Base-by-base conservation (phyloP, 2,888 invertebrate species). In the Coleophora deauratella region DNA sequence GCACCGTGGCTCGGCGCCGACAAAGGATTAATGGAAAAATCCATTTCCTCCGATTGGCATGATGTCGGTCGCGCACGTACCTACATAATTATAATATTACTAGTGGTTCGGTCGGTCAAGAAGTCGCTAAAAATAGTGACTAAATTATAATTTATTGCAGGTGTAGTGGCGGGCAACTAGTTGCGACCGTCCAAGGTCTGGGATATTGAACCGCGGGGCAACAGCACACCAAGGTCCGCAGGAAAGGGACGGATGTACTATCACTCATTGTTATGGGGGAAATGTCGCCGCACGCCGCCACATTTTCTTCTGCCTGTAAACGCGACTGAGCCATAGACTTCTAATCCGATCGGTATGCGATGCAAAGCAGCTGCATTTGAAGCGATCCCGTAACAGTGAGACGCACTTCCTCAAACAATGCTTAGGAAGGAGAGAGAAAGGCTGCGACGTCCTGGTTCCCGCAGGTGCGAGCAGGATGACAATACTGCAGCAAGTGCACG, bases 121-220 rank as follows among this genome's bases (percentile, higher is more conserved):
- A 65, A 59, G 53, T 53, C 47, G 61, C 62, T 74, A 73, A 69
- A 74, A 73, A 75, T 74, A 78, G 65, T 64, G 49, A 54, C 52
- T 59, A 68, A 69, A 72, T 67, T 62, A 66, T 67, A 76, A 72
- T 66, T 66, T 60, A 69, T 66, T 62, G 72, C 75, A 72, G 75
- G 73, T 77, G 70, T 69, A 68, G 71, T 41, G 36, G 71, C 38
- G 36, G 46, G 46, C 67, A 72, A 82, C 80, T 80, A 79, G 81
- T 80, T 82, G 71, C 49, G 66, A 69, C 68, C 68, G 74, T 62
- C 73, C 81, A 82, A 81, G 82, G 82, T 76, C 81, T 82, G 84
- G 84, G 80, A 81, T 84, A 76, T 84, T 84, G 84, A 85, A 84
- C 84, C 73, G 81, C 73, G 74, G 77, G 66, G 74, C 79, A 73